Conservation (phyloP, 1,140 invertebrate species). For the Grapholita molesta region DNA sequence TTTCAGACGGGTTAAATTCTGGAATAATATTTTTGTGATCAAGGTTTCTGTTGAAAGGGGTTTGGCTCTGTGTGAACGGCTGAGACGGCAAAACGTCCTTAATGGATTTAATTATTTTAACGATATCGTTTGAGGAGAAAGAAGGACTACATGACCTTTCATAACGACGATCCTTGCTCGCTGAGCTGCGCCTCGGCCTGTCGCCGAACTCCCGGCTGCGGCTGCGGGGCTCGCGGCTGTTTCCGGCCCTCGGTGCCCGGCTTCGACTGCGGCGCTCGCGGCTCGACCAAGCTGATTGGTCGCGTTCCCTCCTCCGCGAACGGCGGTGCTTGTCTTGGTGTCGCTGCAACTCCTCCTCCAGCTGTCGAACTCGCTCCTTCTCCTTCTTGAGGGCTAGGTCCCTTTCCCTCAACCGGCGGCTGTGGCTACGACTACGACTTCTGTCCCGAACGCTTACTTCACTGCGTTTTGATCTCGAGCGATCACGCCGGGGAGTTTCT, state of each 20-base stretch:
- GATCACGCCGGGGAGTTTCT: not conserved
- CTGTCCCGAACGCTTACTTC: not conserved
- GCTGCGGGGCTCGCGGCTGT: not conserved
- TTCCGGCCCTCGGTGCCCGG: not conserved
- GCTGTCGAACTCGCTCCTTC: not conserved
- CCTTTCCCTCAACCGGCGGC: not conserved
- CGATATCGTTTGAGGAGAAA: not conserved
- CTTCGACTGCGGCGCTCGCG: not conserved
- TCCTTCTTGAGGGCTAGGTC: not conserved
- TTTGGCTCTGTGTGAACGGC: not conserved
- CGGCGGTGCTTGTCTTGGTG: not conserved
- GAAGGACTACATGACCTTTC: not conserved
- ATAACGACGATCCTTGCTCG: too few species aligned
- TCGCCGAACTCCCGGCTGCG: too few species aligned
- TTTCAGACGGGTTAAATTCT: not conserved
- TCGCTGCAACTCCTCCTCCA: not conserved
- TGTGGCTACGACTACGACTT: not conserved
- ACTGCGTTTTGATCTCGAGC: not conserved
- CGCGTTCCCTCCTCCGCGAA: not conserved
- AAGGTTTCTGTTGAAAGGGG: not conserved
- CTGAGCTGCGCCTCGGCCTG: too few species aligned
- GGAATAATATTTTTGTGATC: slow-evolving; percentile 8
- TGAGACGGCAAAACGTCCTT: not conserved
- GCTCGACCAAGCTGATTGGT: not conserved
- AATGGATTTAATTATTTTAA: not conserved